Percentiles rank a stretch among this genome's conserved stretches.
Evolutionary conservation across 2,888 invertebrate genomes (phyloP).

Genomic region (Podabrus alpinus): DNA sequence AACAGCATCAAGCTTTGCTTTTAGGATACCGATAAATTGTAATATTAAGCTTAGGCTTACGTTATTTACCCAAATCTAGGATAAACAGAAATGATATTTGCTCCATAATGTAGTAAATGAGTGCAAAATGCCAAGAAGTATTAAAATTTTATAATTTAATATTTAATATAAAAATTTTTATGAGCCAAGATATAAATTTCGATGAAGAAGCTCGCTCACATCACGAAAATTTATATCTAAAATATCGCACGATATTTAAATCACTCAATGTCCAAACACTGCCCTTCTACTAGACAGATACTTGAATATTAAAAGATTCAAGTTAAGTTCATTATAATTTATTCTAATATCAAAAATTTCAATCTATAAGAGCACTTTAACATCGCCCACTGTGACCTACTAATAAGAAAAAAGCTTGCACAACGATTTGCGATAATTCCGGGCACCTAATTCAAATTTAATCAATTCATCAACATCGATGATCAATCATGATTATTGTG

Average conservation of each 20-base stretch:
- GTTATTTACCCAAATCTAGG: background rate
- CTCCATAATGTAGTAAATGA: background rate
- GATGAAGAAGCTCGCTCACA: background rate
- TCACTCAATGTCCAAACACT: background rate
- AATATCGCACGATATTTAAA: background rate
- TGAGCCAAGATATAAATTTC: background rate
- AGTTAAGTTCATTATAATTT: background rate
- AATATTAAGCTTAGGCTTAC: background rate
- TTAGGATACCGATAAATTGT: conserved; percentile 1
- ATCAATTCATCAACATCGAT: background rate
- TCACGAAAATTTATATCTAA: background rate
- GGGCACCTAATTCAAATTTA: background rate
- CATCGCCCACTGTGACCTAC: background rate
- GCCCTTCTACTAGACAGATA: background rate
- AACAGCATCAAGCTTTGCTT: background rate
- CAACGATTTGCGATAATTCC: background rate
- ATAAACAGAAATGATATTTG: background rate
- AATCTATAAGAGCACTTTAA: background rate
- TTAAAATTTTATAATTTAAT: background rate
- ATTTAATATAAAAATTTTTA: background rate
- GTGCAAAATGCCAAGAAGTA: background rate
- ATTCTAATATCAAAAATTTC: background rate
- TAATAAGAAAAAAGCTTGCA: background rate
- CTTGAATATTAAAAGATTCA: background rate
- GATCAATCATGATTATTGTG: background rate